A percentile compares a stretch with the other conserved stretches of the same genome.
Evolutionary conservation across 2,113 vertebrate genomes (phyloP).

Genomic region (Pelusios castaneus): DNA sequence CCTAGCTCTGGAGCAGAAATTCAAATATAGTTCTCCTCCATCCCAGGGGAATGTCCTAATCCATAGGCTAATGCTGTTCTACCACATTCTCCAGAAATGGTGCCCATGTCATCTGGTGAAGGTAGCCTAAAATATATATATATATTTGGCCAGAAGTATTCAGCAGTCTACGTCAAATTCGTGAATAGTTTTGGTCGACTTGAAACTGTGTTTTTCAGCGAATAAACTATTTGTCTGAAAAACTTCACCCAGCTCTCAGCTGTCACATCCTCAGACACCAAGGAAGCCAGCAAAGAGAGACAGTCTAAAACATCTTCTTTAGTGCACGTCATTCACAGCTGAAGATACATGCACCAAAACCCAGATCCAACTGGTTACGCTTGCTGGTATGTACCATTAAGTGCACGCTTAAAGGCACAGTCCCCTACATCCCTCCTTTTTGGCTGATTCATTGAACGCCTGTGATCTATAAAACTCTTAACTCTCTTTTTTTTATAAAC

Average conservation of each 20-base stretch:
- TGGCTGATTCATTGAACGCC: not conserved
- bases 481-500: not conserved
- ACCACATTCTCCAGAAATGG: not conserved
- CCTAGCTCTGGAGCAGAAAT: not conserved
- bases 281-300: not conserved
- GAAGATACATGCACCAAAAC: not conserved
- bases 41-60: not conserved
- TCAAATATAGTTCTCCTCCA: not conserved
- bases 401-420: not conserved
- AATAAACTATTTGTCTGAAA: no score
- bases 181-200: not conserved
- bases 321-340: not conserved
- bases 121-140: not conserved
- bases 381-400: fast-evolving
- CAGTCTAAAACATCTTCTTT: not conserved
- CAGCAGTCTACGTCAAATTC: not conserved
- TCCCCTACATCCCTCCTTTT: not conserved
- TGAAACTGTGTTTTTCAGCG: not conserved
- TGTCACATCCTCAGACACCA: not conserved
- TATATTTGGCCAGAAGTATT: not conserved
- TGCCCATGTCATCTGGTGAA: not conserved
- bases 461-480: not conserved
- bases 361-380: not conserved
- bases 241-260: not conserved
- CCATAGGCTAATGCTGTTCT: not conserved